Conservation (phyloP, 1,140 invertebrate species). For the Neotoxoptera formosana region DNA sequence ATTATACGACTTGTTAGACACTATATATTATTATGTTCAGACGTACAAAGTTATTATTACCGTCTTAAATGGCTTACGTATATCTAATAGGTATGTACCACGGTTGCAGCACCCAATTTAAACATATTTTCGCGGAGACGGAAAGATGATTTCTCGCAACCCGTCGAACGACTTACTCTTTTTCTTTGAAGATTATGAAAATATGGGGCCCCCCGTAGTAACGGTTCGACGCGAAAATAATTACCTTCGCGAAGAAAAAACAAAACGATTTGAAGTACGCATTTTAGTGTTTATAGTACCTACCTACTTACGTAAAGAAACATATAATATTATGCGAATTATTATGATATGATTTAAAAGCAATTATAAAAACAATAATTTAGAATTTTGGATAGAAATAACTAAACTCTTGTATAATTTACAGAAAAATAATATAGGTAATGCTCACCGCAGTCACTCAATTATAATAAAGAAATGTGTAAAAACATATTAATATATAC, state of each 20-base stretch:
- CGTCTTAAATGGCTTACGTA: background rate
- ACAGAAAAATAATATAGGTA: too few relatives aligned
- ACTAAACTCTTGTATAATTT: too few relatives aligned
- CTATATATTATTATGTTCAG: too few relatives aligned
- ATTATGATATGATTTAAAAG: too few relatives aligned
- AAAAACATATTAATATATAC: too few relatives aligned
- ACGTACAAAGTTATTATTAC: background rate
- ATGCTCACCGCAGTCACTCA: too few relatives aligned
- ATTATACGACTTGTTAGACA: background rate
- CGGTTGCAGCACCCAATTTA: background rate
- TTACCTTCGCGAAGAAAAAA: background rate
- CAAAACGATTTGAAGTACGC: background rate
- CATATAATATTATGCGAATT: too few relatives aligned
- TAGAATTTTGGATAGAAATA: too few relatives aligned
- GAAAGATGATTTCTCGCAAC: background rate
- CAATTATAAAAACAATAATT: too few relatives aligned
- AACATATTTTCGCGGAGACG: background rate
- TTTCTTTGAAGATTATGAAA: slow-evolving; percentile 6
- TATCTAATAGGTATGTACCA: background rate
- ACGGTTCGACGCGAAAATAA: background rate
- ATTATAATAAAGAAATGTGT: too few relatives aligned
- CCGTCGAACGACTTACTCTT: background rate
- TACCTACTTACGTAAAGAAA: too few relatives aligned
- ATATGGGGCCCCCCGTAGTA: background rate
- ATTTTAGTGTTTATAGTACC: too few relatives aligned